These are phyloP conservation scores for Psix sp. DNA, from an alignment of 1,140 invertebrate species.

Conservation along the genomic window DNA sequence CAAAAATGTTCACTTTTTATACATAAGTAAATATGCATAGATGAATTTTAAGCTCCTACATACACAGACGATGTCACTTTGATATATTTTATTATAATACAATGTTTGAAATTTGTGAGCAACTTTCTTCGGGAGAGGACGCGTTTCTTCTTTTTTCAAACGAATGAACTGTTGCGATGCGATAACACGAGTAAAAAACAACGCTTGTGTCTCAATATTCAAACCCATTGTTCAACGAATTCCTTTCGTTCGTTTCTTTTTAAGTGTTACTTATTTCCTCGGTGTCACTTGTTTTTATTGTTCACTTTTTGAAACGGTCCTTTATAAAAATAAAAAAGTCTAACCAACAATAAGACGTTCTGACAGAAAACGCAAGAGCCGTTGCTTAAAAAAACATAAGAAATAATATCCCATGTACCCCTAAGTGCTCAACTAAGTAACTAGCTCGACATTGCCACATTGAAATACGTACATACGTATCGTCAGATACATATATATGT, in stretches of 20 bases:
- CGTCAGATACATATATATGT: conserved; percentile 61
- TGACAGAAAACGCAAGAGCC: conserved; percentile 54
- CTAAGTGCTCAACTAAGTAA: conserved; percentile 72
- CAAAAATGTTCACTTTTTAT: conserved; percentile 72
- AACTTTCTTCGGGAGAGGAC: conserved; percentile 60
- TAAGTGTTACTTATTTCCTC: not conserved
- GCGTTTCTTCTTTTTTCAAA: conserved; percentile 52
- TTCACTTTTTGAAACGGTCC: conserved; percentile 51
- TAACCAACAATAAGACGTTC: conserved; percentile 26
- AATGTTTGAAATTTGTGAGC: conserved; percentile 66
- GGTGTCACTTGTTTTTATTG: conserved; percentile 12
- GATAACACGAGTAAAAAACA: conserved; percentile 38
- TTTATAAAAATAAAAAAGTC: conserved; percentile 47
- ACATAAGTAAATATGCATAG: conserved; percentile 64
- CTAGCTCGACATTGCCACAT: conserved; percentile 74
- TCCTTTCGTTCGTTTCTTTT: conserved; percentile 13
- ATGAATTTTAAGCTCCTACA: conserved; percentile 61
- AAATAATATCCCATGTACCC: conserved; percentile 72
- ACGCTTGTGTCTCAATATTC: conserved; percentile 29
- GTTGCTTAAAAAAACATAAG: conserved; percentile 65
- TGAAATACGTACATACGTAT: conserved; percentile 67
- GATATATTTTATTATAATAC: conserved; percentile 68
- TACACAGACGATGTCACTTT: conserved; percentile 61
- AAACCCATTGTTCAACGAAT: conserved; percentile 31
- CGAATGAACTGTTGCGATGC: conserved; percentile 28